A percentile compares a stretch with the other conserved stretches of the same genome.
These are phyloP conservation scores for Dicyrtomina minuta DNA, from an alignment of 2,888 invertebrate species.

Conservation along the genomic window DNA sequence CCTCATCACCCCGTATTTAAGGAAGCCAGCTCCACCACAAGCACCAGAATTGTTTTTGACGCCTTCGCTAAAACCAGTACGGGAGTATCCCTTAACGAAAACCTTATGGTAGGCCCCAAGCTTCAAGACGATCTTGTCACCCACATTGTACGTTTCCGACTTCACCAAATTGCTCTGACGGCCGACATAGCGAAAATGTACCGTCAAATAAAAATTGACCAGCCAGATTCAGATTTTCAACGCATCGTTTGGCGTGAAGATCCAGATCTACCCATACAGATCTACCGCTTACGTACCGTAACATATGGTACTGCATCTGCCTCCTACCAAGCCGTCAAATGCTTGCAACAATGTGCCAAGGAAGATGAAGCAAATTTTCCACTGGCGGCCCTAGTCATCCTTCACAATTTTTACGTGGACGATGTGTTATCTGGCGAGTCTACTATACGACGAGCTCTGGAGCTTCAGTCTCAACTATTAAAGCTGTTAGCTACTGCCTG, in stretches of 20 bases:
- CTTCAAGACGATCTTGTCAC: slow-evolving; percentile 53
- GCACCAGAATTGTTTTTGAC: slow-evolving; percentile 55
- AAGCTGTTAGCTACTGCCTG: slow-evolving; percentile 47
- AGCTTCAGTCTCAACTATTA: too few relatives aligned
- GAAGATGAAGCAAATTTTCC: slow-evolving; percentile 47
- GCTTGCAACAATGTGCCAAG: too few relatives aligned
- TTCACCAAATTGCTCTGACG: slow-evolving; percentile 49
- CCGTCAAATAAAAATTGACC: slow-evolving; percentile 52
- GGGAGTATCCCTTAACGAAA: too few relatives aligned
- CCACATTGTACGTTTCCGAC: slow-evolving; percentile 53
- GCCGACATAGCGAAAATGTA: too few relatives aligned
- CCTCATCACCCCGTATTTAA: slow-evolving; percentile 54
- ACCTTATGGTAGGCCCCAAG: slow-evolving; percentile 52
- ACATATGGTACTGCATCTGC: too few relatives aligned
- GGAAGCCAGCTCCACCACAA: slow-evolving; percentile 51
- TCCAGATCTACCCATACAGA: too few relatives aligned
- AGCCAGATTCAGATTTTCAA: slow-evolving; percentile 48
- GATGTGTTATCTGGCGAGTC: too few relatives aligned
- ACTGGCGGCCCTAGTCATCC: slow-evolving; percentile 56
- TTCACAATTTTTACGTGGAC: slow-evolving; percentile 54
- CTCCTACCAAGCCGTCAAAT: too few relatives aligned
- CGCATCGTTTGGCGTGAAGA: too few relatives aligned
- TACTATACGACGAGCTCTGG: too few relatives aligned
- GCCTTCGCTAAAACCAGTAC: slow-evolving; percentile 52
- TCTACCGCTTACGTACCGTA: too few relatives aligned